Evolutionary conservation across 92 coral and sea anemone species (phyloP).

Genomic region (Epizoanthus illoricatus): DNA sequence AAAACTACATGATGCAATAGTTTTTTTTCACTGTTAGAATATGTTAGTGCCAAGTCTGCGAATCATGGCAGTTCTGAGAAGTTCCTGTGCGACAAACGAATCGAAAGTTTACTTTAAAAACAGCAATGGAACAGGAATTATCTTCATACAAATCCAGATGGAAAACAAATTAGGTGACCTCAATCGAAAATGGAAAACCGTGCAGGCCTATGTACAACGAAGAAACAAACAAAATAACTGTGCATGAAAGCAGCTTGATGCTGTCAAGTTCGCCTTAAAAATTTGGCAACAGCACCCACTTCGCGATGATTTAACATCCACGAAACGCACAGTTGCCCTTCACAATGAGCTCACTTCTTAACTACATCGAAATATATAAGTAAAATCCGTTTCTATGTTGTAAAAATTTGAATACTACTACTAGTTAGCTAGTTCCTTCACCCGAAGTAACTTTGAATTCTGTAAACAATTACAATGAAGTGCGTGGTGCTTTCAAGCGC

Average conservation of each 20-base stretch:
- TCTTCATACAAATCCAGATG: background rate
- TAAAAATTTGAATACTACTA: background rate
- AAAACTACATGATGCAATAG: conserved; percentile 4
- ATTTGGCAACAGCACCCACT: too few species aligned
- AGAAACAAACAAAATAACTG: conserved; percentile 1
- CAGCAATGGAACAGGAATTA: background rate
- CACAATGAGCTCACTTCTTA: background rate
- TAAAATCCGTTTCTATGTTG: background rate
- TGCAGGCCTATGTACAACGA: conserved; percentile 8
- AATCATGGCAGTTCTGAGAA: background rate
- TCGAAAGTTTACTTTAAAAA: background rate
- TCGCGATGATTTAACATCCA: background rate
- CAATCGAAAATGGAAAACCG: background rate
- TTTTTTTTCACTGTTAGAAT: background rate
- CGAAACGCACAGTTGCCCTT: background rate
- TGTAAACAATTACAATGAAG: conserved; percentile 1
- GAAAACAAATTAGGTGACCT: background rate
- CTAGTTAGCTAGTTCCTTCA: background rate
- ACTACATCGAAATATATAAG: background rate
- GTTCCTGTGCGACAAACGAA: background rate
- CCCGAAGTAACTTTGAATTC: background rate
- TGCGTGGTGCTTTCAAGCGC: conserved; percentile 5
- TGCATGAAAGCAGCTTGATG: conserved; percentile 4
- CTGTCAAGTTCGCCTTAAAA: background rate
- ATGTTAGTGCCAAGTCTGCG: background rate